phyloP scores from a whole-genome alignment of 1,140 invertebrate species.

The Phymorhynchus buccinoides region DNA sequence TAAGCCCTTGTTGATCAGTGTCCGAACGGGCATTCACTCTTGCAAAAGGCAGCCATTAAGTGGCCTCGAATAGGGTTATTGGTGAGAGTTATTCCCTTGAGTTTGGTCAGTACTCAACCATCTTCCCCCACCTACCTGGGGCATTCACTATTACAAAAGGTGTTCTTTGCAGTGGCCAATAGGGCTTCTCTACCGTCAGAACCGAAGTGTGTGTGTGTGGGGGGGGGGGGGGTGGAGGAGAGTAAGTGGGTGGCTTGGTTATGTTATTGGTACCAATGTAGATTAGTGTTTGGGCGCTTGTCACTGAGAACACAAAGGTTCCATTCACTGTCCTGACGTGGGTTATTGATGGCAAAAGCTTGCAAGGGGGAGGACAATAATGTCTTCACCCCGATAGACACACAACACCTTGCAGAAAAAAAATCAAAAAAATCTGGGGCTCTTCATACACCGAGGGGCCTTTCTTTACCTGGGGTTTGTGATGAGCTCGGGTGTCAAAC shows the following conservation, averaged over 20 bases:
- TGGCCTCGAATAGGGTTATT: too few relatives aligned
- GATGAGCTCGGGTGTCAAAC: constrained; percentile 18
- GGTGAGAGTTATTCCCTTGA: too few relatives aligned
- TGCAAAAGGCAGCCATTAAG: too few relatives aligned
- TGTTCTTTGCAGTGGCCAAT: too few relatives aligned
- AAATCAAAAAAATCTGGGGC: too few relatives aligned
- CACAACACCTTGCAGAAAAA: not conserved
- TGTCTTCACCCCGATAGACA: constrained; percentile 30
- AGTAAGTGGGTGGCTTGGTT: not conserved
- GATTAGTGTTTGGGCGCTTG: constrained; percentile 32
- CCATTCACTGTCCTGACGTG: constrained; percentile 3
- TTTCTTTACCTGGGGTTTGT: not conserved
- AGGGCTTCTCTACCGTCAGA: too few relatives aligned
- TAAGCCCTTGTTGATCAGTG: too few relatives aligned
- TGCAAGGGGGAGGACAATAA: constrained; percentile 26
- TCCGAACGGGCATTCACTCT: too few relatives aligned
- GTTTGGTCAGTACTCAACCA: too few relatives aligned
- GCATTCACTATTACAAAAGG: too few relatives aligned
- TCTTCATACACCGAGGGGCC: not conserved
- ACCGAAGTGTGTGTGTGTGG: too few relatives aligned
- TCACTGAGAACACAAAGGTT: constrained; percentile 4
- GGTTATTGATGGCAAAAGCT: constrained; percentile 33
- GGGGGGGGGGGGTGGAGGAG: not conserved
- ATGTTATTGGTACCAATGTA: constrained; percentile 30
- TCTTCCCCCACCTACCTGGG: too few relatives aligned